These are phyloP conservation scores for Pelmatolapia mariae DNA, from an alignment of 2,113 vertebrate genomes.

Conservation along the genomic window DNA sequence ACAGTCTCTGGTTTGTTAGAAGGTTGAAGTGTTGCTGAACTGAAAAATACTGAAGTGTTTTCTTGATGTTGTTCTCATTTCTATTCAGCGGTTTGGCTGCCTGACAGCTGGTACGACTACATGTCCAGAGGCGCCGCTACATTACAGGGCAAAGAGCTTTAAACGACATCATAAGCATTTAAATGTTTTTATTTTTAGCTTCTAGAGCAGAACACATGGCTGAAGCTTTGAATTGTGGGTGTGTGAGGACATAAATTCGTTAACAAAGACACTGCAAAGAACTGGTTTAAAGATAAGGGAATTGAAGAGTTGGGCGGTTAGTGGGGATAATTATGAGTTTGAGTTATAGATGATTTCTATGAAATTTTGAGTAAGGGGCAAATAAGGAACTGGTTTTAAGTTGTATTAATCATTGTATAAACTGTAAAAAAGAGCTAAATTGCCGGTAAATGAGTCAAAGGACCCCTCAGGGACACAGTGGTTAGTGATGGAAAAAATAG, in stretches of 20 bases:
- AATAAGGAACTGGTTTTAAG: not conserved
- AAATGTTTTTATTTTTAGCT: not conserved
- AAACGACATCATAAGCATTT: not conserved
- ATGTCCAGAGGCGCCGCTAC: not conserved
- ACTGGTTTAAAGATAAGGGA: not conserved
- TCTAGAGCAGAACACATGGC: not conserved
- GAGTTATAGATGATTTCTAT: not conserved
- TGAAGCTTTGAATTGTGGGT: not conserved
- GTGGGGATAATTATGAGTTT: not conserved
- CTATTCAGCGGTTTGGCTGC: not conserved
- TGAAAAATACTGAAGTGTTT: not conserved
- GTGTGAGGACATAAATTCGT: not conserved
- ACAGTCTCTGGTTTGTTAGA: not conserved
- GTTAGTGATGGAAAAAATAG: not conserved
- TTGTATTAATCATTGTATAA: not conserved
- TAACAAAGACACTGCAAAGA: not conserved
- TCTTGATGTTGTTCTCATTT: not conserved
- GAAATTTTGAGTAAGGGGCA: rapidly evolving
- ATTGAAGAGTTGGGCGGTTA: not conserved
- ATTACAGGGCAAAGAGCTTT: not conserved
- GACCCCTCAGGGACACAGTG: not conserved
- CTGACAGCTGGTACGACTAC: not conserved
- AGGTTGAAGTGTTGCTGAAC: not conserved
- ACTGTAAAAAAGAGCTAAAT: not conserved
- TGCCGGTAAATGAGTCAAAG: not conserved